Conservation (phyloP, 1,140 invertebrate genomes). For the Drosophila ironensis region DNA sequence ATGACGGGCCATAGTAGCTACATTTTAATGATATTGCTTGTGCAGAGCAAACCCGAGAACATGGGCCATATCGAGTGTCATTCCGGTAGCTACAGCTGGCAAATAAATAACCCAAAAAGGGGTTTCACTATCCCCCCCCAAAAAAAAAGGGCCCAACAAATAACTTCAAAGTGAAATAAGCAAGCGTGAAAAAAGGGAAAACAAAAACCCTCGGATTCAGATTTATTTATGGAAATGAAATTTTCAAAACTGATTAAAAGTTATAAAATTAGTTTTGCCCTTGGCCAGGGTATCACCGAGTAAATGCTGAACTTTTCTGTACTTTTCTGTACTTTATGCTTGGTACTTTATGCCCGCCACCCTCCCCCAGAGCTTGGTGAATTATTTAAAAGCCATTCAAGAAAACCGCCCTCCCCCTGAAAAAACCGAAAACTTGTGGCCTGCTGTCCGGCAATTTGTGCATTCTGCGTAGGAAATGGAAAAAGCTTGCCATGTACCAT, state of each 20-base stretch:
- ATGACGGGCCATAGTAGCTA: conserved; percentile 13
- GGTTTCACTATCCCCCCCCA: no score
- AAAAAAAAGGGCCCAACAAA: neutral
- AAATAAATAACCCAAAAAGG: no score
- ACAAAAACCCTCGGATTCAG: neutral
- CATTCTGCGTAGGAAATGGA: neutral
- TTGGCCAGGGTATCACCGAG: neutral
- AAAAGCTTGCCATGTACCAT: neutral
- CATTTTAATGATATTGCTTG: conserved; percentile 14
- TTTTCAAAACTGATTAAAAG: conserved; percentile 10
- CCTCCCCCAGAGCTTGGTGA: neutral
- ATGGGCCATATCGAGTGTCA: no score
- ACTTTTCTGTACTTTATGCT: no score
- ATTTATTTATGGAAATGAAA: conserved; percentile 12
- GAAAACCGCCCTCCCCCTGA: conserved; percentile 2
- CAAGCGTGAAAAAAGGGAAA: neutral
- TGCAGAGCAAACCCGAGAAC: neutral
- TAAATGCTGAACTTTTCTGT: no score
- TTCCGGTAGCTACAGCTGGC: neutral
- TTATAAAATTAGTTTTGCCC: conserved; percentile 25
- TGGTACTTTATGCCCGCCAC: neutral
- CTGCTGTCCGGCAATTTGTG: conserved; percentile 1
- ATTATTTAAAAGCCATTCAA: neutral
- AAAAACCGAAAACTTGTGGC: no score
- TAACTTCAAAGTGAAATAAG: neutral